Evolutionary conservation across 2,113 vertebrate genomes (phyloP), one percentile per base, ranked within the genome.

Genomic region (Elaphurus davidianus): DNA sequence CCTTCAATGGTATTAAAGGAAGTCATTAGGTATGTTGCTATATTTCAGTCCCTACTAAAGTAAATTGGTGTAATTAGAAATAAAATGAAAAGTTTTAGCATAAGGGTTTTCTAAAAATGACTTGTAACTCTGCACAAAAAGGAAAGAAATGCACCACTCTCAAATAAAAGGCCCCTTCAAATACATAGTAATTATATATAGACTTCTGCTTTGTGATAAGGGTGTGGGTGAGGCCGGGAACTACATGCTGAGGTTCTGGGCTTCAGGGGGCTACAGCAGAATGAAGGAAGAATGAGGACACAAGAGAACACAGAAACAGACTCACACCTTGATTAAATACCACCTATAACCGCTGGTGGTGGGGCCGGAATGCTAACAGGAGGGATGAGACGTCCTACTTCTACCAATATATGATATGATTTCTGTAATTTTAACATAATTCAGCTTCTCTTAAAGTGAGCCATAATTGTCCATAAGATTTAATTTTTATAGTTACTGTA

Each of bases 51-150:
- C 30, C 50, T 62, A 27, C 5, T 33, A 91, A 90, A 94, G 28
- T 89, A 95, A 43, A 30, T 4, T 82, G n/a, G 52, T 76, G 16
- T 6, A 92, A 76, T 14, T 91, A 43, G 54, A 21, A 84, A 60
- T 76, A 28, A 87, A 45, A 90, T 57, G 57, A 87, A 88, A 87
- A 55, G 28, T 92, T 98, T 91, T 62, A 86, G 83, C 60, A 59
- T 28, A 76, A 84, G 28, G 36, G 54, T 90, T 88, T 79, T 93
- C 86, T 87, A 83, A 98, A 98, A 87, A 86, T 54, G 27, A 81
- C 74, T 64, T 21, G 15, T 14, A 84, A 71, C 21, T 93, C 23
- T 16, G 4, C 27, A 55, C 62, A 74, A 74, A 91, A 95, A 67
- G 71, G 19, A 54, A 74, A 86, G 60, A 94, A 96, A 90, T 6